phyloP scores from a whole-genome alignment of 1,140 invertebrate species.

The Orchestia grillus region DNA sequence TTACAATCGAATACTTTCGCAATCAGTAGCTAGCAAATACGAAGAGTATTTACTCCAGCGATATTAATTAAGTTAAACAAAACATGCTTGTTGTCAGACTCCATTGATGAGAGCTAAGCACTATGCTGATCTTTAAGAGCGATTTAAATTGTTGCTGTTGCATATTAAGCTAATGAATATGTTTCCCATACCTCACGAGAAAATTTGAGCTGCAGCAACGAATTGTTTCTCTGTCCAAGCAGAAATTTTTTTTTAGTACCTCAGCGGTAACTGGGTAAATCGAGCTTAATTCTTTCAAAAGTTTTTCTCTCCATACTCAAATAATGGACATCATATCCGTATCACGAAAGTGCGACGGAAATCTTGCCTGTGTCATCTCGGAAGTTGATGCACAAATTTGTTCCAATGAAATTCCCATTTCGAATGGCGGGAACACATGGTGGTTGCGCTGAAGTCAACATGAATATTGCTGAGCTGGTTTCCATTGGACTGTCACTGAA shows the following conservation, averaged over 20 bases:
- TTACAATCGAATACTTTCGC: background rate
- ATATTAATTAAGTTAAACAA: background rate
- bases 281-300: background rate
- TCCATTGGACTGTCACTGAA: too few species aligned
- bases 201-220: background rate
- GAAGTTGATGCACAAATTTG: too few species aligned
- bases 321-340: background rate
- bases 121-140: background rate
- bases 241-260: background rate
- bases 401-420: too few species aligned
- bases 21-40: background rate
- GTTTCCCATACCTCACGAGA: background rate
- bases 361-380: background rate
- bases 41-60: background rate
- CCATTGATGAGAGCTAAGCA: too few species aligned
- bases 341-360: background rate
- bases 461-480: too few species aligned
- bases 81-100: background rate
- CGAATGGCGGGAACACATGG: too few species aligned
- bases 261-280: too few species aligned
- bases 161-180: background rate
- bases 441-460: too few species aligned
- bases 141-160: background rate
- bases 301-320: background rate
- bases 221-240: background rate